Evolutionary conservation across 2,888 invertebrate species (phyloP), one percentile per base, ranked within the genome.

Genomic region (Drymonia ruficornis): DNA sequence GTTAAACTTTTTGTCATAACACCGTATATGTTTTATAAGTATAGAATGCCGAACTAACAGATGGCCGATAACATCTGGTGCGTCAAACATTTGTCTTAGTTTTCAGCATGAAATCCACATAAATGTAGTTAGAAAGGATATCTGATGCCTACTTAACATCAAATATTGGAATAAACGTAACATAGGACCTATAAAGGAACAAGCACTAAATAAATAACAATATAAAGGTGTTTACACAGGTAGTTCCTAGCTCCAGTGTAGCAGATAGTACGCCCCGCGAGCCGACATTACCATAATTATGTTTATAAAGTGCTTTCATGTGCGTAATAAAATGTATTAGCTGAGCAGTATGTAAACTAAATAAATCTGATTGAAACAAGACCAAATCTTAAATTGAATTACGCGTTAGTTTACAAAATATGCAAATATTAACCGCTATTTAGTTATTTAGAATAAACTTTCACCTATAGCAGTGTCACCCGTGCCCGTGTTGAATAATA

Each of bases 331-430:
- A 67, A 63, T 61, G 61, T 52, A 54, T 55, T 58, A 53, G 50
- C 56, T 43, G 4, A 61, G 56, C 62, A 43, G 12, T 16, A 16
- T 5, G 16, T 43, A 55, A 64, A 64, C 59, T 68, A 65, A 70
- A 76, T 75, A 70, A 68, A 71, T 72, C 67, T 63, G 60, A 66
- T 64, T 68, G 66, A 60, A 65, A 63, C 53, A 57, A 59, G 58
- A 57, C 45, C 59, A 64, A 69, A 64, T 65, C 51, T 62, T 53
- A 31, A 49, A 52, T 52, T 57, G 23, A 53, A 45, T 55, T 61
- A 59, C 52, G 59, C 23, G 45, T 61, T 65, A 59, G 63, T 67
- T 64, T 53, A 55, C 43, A 61, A 63, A 59, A 65, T 65, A 74
- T 77, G 77, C 73, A 65, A 70, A 72, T 74, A 72, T 64, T 60